These are phyloP conservation scores for Dexiosoma caninum DNA, from an alignment of 2,888 invertebrate species.

Conservation along the genomic window DNA sequence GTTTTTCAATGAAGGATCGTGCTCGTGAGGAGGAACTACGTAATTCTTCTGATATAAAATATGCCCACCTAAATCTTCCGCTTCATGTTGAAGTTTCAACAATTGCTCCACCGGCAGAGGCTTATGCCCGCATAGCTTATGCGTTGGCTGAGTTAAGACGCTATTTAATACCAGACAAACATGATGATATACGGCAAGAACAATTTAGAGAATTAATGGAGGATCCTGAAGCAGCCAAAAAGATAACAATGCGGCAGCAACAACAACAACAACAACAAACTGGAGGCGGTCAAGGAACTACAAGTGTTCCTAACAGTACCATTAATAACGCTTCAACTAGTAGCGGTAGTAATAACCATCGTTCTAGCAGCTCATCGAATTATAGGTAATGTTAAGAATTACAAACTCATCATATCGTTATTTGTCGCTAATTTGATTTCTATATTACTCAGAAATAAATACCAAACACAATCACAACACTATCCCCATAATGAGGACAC, in stretches of 20 bases:
- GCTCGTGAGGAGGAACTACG: constrained; percentile 89
- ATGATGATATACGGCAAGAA: constrained; percentile 90
- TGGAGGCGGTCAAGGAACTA: constrained; percentile 45
- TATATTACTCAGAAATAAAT: constrained; percentile 69
- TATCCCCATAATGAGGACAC: constrained; percentile 76
- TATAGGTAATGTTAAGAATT: constrained; percentile 27
- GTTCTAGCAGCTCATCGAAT: constrained; percentile 49
- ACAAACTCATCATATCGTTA: background rate
- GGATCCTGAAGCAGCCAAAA: constrained; percentile 75
- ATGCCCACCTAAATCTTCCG: constrained; percentile 91
- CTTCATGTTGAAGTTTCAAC: constrained; percentile 93
- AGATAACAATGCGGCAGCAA: constrained; percentile 73
- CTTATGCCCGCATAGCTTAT: constrained; percentile 90
- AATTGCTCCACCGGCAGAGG: constrained; percentile 90
- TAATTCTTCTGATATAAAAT: constrained; percentile 90
- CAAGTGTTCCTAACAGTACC: constrained; percentile 62
- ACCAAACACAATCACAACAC: constrained; percentile 73
- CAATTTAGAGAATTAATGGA: constrained; percentile 87
- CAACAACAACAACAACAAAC: constrained; percentile 66
- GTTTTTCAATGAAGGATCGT: constrained; percentile 95
- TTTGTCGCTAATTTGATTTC: background rate
- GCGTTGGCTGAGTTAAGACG: constrained; percentile 89
- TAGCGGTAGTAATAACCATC: constrained; percentile 45
- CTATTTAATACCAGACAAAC: constrained; percentile 81
- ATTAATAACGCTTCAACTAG: constrained; percentile 65